Percentiles rank a stretch among this genome's conserved stretches.
Conservation (phyloP, 2,797 vertebrate species). For the Streptopelia turtur region DNA sequence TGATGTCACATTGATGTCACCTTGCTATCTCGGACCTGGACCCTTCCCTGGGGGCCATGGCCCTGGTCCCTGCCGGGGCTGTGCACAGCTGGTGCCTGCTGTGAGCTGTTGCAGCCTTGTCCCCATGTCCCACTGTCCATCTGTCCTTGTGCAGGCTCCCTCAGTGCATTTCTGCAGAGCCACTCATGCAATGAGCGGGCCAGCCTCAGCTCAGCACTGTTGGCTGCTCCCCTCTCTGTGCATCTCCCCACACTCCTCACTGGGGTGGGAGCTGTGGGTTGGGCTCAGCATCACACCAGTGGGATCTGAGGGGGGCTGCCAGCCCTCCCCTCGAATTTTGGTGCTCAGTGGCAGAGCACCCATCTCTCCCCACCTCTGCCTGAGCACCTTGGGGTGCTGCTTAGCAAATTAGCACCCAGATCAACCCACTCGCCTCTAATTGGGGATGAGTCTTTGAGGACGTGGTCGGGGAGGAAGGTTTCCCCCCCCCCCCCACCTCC, state of each 20-base stretch:
- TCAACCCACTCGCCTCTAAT: conserved; percentile 71
- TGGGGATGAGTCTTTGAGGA: conserved; percentile 79
- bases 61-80: neutral
- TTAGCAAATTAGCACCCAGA: conserved; percentile 63
- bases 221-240: neutral
- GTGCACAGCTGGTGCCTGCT: neutral
- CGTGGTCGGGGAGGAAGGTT: conserved; percentile 35
- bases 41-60: neutral
- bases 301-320: accelerated
- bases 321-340: neutral
- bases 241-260: neutral
- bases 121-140: neutral
- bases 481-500: neutral
- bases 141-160: neutral
- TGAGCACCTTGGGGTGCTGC: conserved; percentile 24
- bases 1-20: neutral
- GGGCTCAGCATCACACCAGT: neutral
- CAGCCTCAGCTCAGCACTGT: neutral
- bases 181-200: accelerated
- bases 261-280: too few relatives aligned
- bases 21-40: neutral
- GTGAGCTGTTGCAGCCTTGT: neutral
- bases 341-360: neutral
- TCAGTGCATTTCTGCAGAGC: neutral
- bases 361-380: neutral